Percentiles rank a stretch among this genome's conserved stretches.
These are phyloP conservation scores for Cetoscarus ocellatus DNA, from an alignment of 2,797 vertebrate species.

Conservation along the genomic window DNA sequence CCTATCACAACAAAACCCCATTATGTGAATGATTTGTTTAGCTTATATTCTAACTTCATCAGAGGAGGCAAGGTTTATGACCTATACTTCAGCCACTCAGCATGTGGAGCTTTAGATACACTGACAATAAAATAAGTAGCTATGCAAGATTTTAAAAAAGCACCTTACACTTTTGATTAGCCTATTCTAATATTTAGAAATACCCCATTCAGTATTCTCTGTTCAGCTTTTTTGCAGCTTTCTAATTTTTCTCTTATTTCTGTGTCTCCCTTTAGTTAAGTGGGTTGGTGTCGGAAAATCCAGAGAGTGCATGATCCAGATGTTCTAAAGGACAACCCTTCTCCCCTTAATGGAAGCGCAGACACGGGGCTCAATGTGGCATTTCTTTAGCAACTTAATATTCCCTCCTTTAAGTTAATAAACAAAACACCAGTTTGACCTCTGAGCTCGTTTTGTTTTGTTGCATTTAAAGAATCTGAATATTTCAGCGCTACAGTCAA, in stretches of 20 bases:
- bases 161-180: constrained; percentile 19
- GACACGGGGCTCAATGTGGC: constrained; percentile 25
- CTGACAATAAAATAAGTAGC: background rate
- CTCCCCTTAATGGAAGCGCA: constrained; percentile 32
- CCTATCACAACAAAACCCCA: no score
- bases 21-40: no score
- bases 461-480: constrained; percentile 1
- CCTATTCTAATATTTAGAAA: constrained; percentile 10
- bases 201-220: background rate
- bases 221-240: background rate
- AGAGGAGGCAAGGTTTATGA: no score
- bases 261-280: constrained; percentile 87
- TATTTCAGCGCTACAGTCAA: constrained; percentile 1
- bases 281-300: constrained; percentile 99
- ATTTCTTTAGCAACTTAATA: constrained; percentile 40
- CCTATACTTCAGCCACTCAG: no score
- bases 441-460: constrained; percentile 22
- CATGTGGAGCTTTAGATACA: no score
- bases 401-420: constrained; percentile 47
- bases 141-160: background rate
- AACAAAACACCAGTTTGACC: constrained; percentile 38
- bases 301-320: constrained; percentile 99
- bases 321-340: constrained; percentile 86
- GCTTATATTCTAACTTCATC: no score
- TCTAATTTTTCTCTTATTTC: constrained; percentile 15